These are phyloP conservation scores for Amaurobius ferox DNA, from an alignment of 2,888 invertebrate species.

Conservation along the genomic window DNA sequence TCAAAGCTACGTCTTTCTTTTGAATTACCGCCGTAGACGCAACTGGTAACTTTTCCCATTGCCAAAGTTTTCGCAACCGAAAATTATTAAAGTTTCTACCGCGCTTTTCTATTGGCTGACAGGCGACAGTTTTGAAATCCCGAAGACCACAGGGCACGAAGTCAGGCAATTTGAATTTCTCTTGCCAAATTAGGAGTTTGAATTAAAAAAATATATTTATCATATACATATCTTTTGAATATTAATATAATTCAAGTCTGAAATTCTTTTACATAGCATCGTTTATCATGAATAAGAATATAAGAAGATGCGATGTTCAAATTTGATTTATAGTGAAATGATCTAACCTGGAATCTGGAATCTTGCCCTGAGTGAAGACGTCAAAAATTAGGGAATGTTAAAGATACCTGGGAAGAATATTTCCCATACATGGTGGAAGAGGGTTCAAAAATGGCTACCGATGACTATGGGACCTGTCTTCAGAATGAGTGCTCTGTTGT, in stretches of 20 bases:
- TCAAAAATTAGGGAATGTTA: neutral
- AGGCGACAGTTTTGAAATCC: neutral
- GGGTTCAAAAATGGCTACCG: neutral
- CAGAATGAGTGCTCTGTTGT: slow-evolving; percentile 33
- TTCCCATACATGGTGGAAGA: neutral
- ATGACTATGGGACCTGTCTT: slow-evolving; percentile 5
- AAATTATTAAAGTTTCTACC: slow-evolving; percentile 4
- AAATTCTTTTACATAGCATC: no score
- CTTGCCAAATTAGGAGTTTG: no score
- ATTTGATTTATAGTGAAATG: neutral
- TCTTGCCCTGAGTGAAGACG: neutral
- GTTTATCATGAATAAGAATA: no score
- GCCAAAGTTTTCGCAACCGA: neutral
- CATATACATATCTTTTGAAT: no score
- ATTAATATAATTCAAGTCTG: no score
- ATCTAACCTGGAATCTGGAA: neutral
- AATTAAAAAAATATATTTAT: no score
- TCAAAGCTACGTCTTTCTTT: no score
- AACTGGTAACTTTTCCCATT: neutral
- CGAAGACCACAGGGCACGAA: no score
- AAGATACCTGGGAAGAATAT: neutral
- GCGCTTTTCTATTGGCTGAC: neutral
- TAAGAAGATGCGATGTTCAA: no score
- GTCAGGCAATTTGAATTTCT: no score
- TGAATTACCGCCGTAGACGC: neutral